These are phyloP conservation scores for Hyppa rectilinea DNA, from an alignment of 2,888 invertebrate genomes.

Conservation along the genomic window DNA sequence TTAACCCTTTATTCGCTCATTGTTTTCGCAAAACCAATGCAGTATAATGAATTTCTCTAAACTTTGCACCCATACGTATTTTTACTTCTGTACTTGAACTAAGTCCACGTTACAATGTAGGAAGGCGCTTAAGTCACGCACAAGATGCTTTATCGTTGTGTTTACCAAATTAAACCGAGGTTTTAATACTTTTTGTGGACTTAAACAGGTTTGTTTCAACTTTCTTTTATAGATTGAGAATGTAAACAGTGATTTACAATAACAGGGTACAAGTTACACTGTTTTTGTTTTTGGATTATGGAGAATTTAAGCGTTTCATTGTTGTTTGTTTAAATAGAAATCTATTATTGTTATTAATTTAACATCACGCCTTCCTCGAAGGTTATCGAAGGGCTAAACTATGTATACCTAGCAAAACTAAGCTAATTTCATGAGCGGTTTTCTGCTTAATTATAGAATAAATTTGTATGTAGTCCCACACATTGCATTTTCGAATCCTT, in stretches of 20 bases:
- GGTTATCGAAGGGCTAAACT: too few relatives aligned
- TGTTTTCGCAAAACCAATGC: conserved; percentile 64
- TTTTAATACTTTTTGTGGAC: conserved; percentile 66
- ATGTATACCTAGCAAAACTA: too few relatives aligned
- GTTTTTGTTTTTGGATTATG: conserved; percentile 17
- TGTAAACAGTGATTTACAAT: conserved; percentile 60
- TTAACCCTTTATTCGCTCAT: conserved; percentile 63
- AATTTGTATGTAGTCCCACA: too few relatives aligned
- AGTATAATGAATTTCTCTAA: conserved; percentile 62
- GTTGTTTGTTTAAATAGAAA: conserved; percentile 8
- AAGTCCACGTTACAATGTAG: conserved; percentile 68
- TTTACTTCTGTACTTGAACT: conserved; percentile 36
- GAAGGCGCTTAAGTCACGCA: conserved; percentile 69
- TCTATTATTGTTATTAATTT: background rate
- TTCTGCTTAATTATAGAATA: too few relatives aligned
- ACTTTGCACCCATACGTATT: conserved; percentile 48
- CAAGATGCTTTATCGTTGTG: conserved; percentile 69
- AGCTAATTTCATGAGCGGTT: too few relatives aligned
- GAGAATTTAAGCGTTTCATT: conserved; percentile 12
- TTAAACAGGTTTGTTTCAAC: conserved; percentile 54
- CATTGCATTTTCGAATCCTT: too few relatives aligned
- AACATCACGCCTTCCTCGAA: too few relatives aligned
- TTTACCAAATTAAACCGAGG: conserved; percentile 69
- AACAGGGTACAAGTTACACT: conserved; percentile 41
- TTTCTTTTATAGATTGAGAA: conserved; percentile 61